Evolutionary conservation across 2,888 invertebrate genomes (phyloP).

Genomic region (Leucophora obtusa): DNA sequence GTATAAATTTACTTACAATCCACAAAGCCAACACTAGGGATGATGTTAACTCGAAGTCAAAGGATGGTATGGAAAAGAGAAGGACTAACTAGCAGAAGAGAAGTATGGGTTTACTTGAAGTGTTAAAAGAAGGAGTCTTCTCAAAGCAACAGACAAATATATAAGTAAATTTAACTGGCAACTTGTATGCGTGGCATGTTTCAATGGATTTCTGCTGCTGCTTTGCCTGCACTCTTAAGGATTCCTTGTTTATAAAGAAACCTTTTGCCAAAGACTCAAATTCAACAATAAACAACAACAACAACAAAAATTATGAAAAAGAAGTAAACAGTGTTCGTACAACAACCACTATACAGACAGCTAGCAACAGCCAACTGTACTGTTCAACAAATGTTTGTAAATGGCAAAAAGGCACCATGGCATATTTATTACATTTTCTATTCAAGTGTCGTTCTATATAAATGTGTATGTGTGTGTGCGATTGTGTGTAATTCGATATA

Average conservation of each 20-base stretch:
- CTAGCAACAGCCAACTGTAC: constrained; percentile 41
- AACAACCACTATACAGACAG: neutral
- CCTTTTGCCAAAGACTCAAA: constrained; percentile 32
- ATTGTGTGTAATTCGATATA: neutral
- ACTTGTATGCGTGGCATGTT: constrained; percentile 54
- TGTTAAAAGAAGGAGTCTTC: constrained; percentile 2
- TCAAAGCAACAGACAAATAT: constrained; percentile 42
- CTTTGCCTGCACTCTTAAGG: constrained; percentile 45
- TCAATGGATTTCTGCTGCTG: constrained; percentile 20
- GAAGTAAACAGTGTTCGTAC: neutral
- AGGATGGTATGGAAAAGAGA: constrained; percentile 23
- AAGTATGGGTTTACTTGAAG: neutral
- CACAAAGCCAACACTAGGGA: constrained; percentile 42
- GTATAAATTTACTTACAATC: constrained; percentile 44
- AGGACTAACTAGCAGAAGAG: neutral
- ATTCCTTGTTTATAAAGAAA: constrained; percentile 40
- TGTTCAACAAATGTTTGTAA: constrained; percentile 53
- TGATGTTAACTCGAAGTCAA: constrained; percentile 27
- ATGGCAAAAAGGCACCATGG: constrained; percentile 54
- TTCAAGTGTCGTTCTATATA: constrained; percentile 17
- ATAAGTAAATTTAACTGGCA: constrained; percentile 43
- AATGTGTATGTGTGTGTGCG: neutral
- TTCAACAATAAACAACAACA: constrained; percentile 14
- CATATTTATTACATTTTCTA: constrained; percentile 53
- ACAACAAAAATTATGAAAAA: neutral